These are phyloP conservation scores for Drosophila neotestacea DNA, from an alignment of 2,888 invertebrate genomes.

Conservation along the genomic window DNA sequence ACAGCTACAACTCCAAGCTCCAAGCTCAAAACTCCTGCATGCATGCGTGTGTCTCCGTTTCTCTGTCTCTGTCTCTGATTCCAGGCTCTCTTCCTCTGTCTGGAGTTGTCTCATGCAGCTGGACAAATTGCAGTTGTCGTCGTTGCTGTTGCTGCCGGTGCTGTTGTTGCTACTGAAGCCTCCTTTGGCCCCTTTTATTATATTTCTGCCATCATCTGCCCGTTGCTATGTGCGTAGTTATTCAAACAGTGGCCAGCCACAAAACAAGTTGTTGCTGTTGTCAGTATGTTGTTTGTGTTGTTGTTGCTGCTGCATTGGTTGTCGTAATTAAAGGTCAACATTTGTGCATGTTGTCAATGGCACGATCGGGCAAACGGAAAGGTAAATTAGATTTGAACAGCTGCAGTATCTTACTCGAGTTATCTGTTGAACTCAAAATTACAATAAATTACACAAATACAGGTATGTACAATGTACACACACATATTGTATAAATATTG, in stretches of 20 bases:
- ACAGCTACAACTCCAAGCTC: constrained; percentile 1
- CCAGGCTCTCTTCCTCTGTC: constrained; percentile 21
- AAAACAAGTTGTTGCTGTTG: constrained; percentile 70
- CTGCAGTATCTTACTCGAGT: constrained; percentile 1
- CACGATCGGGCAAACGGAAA: constrained; percentile 54
- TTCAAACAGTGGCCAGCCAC: constrained; percentile 75
- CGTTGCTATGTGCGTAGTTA: constrained; percentile 75
- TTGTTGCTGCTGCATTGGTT: constrained; percentile 51
- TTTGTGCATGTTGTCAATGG: constrained; percentile 80
- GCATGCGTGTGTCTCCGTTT: constrained; percentile 52
- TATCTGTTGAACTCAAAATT: background rate
- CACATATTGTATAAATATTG: too few relatives aligned
- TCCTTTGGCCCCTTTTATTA: constrained; percentile 55
- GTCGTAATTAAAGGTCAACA: constrained; percentile 83
- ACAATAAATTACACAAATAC: background rate
- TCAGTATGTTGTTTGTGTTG: constrained; percentile 41
- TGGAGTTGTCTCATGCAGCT: constrained; percentile 69
- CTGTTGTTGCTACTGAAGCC: constrained; percentile 33
- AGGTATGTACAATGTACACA: too few relatives aligned
- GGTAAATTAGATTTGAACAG: constrained; percentile 24
- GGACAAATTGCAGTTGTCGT: constrained; percentile 81
- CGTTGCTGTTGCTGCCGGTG: constrained; percentile 48
- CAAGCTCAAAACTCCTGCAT: constrained; percentile 28
- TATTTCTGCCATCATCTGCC: constrained; percentile 49
- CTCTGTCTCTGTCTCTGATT: constrained; percentile 14